Evolutionary conservation across 1,140 invertebrate genomes (phyloP), one percentile per base, ranked within the genome.

Genomic region (Drosophila mojavensis): DNA sequence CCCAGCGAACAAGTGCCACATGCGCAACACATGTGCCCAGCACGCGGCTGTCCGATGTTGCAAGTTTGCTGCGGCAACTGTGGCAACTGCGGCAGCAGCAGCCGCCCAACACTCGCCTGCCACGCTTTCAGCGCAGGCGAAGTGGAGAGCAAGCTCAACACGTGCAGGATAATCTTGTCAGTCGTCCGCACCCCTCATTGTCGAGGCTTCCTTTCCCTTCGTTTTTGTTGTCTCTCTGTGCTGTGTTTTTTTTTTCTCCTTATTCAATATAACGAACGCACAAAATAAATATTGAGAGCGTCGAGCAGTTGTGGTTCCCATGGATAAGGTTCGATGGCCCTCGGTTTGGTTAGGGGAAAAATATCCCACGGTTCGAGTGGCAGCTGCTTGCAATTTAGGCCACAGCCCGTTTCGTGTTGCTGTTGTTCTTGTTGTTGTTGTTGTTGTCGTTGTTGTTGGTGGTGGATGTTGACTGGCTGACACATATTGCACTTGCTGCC

Each of bases 241-340:
- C 20, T 24, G 20, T 24, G 17, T 24, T 24, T 24, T 24, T 65
- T 43, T 53, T 47, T 65, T 79, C 68, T 71, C 64, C 65, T 69
- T 65, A 74, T 89, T 89, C 79, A 88, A 89, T 88, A 81, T 79
- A 78, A 69, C 65, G 70, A 70, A 80, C 71, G 75, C 75, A 77
- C 79, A 88, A 78, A 88, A 79, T 86, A 86, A 86, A 89, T 88
- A 89, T 88, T 88, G 84, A 88, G 84, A 88, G 79, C 86, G 82
- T 73, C 77, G 86, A 90, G 90, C 90, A 91, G 90, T 91, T 91
- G 90, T 91, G 83, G 85, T 91, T 91, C 90, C 90, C 90, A 91
- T 90, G 86, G 82, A 81, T 91, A 91, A 91, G 86, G 82, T 89
- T 84, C 76, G 81, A 80, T 71, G 74, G 78, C 66, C 65, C 56